Evolutionary conservation across 1,140 invertebrate genomes (phyloP).

Genomic region (Dysdera silvatica): DNA sequence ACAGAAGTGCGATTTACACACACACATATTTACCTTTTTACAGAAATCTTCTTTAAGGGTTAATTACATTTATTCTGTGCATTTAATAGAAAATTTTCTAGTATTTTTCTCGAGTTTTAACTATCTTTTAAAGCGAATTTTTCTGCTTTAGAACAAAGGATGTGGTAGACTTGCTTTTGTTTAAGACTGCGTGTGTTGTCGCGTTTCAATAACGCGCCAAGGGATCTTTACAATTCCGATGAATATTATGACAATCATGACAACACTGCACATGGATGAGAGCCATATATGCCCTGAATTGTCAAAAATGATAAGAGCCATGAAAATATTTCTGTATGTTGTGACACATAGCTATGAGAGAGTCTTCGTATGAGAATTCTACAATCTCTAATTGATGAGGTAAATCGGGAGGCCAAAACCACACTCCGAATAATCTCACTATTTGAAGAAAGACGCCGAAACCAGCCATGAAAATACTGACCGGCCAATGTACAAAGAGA

Average conservation of each 20-base stretch:
- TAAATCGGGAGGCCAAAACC: slow-evolving; percentile 27
- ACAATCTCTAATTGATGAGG: slow-evolving; percentile 25
- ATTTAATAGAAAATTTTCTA: no score
- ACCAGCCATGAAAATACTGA: no score
- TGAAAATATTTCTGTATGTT: slow-evolving; percentile 25
- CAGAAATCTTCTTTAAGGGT: no score
- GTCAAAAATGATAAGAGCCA: slow-evolving; percentile 20
- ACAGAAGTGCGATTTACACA: no score
- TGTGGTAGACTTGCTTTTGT: background rate
- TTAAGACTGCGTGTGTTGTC: background rate
- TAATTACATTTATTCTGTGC: no score
- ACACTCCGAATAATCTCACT: slow-evolving; percentile 26
- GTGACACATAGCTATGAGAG: slow-evolving; percentile 4
- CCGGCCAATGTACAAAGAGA: no score
- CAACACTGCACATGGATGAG: slow-evolving; percentile 10
- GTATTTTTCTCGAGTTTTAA: background rate
- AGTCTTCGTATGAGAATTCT: slow-evolving; percentile 23
- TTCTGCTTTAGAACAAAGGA: background rate
- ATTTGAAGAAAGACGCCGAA: no score
- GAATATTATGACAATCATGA: background rate
- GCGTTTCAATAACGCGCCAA: no score
- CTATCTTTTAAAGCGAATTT: background rate
- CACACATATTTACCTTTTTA: no score
- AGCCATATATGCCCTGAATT: slow-evolving; percentile 11
- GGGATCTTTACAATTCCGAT: background rate